Evolutionary conservation across 2,797 vertebrate genomes (phyloP).

Genomic region (Arrhamphus sclerolepis): DNA sequence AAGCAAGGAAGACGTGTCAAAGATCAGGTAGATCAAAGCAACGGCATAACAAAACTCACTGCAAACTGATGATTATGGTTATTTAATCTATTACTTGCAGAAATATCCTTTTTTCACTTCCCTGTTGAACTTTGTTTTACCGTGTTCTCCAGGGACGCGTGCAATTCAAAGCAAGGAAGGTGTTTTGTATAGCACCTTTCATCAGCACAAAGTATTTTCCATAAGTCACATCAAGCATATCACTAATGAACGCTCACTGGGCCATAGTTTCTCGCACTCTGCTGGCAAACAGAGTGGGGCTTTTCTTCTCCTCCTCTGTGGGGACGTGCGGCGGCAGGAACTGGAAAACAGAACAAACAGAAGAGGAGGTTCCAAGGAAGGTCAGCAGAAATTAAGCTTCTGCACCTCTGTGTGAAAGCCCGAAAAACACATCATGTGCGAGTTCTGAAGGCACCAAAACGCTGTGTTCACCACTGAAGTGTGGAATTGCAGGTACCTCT

Average conservation of each 20-base stretch:
- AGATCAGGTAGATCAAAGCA: not conserved
- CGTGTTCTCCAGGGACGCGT: not conserved
- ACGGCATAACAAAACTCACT: not conserved
- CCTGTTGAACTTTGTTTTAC: not conserved
- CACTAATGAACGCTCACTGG: conserved; percentile 77
- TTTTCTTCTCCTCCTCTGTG: conserved; percentile 89
- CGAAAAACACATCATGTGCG: not conserved
- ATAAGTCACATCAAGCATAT: not conserved
- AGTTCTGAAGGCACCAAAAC: no score
- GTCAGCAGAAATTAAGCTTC: conserved; percentile 9
- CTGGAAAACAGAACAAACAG: conserved; percentile 68
- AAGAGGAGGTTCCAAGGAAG: conserved; percentile 12
- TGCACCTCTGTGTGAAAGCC: not conserved
- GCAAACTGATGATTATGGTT: not conserved
- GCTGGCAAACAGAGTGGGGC: conserved; percentile 85
- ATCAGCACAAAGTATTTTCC: conserved; percentile 4
- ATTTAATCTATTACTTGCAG: conserved; percentile 7
- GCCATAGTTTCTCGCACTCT: conserved; percentile 90
- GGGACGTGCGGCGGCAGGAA: conserved; percentile 91
- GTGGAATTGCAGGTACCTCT: conserved; percentile 83
- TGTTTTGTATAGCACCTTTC: conserved; percentile 9
- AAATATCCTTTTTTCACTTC: not conserved
- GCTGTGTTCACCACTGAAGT: no score
- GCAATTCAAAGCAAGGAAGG: not conserved
- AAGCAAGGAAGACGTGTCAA: not conserved